Conservation (phyloP, 2,888 invertebrate species). For the Pristionchus mayeri region DNA sequence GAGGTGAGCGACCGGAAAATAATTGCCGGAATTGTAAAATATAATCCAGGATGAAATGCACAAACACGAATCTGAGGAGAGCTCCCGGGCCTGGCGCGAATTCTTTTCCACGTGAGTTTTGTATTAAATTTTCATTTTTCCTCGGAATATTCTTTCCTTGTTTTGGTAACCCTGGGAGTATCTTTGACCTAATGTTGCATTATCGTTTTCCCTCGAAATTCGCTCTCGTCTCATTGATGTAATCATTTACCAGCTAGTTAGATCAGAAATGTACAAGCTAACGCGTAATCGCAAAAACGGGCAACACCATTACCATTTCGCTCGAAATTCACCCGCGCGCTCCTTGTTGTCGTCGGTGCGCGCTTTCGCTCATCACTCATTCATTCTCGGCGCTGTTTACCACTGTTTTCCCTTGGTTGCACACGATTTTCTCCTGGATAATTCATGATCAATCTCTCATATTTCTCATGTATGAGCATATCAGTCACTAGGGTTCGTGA, state of each 20-base stretch:
- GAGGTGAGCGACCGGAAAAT: too few relatives aligned
- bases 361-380: neutral
- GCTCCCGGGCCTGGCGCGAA: slow-evolving; percentile 51
- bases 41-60: slow-evolving; percentile 45
- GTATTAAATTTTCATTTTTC: too few relatives aligned
- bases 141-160: neutral
- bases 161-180: neutral
- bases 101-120: slow-evolving; percentile 58
- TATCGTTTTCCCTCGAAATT: neutral
- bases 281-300: too few relatives aligned
- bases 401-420: neutral
- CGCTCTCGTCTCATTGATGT: neutral
- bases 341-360: neutral
- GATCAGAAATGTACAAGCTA: too few relatives aligned
- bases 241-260: too few relatives aligned
- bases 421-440: neutral
- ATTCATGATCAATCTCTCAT: slow-evolving; percentile 12
- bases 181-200: neutral
- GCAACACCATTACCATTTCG: too few relatives aligned
- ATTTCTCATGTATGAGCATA: neutral
- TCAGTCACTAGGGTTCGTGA: too few relatives aligned
- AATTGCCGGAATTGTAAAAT: neutral
- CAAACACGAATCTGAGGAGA: slow-evolving; percentile 53
- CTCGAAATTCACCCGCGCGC: neutral
- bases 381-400: slow-evolving; percentile 11